Conservation (phyloP, 2,888 invertebrate genomes). For the Priocnemis perturbator region DNA sequence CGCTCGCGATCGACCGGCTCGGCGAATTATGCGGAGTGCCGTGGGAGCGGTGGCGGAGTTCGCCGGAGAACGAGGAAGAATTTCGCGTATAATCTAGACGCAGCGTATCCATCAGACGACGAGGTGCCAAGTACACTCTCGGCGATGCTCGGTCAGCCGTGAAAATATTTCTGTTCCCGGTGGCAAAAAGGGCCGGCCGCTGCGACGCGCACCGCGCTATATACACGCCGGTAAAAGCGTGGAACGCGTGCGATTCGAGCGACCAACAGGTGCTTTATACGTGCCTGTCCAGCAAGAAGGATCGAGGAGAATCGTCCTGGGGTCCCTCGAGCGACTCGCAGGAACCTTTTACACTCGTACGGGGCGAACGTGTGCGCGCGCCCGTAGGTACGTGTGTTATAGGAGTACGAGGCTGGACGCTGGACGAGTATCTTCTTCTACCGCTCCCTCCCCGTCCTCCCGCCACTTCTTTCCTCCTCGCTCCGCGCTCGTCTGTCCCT, state of each 20-base stretch:
- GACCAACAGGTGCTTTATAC: slow-evolving; percentile 62
- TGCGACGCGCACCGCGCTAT: slow-evolving; percentile 47
- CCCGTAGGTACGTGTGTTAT: slow-evolving; percentile 23
- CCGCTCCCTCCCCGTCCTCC: background rate
- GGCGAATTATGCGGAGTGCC: background rate
- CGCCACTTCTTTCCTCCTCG: background rate
- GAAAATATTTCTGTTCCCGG: slow-evolving; percentile 59
- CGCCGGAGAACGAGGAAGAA: slow-evolving; percentile 30
- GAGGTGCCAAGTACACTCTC: slow-evolving; percentile 50
- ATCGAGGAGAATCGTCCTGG: slow-evolving; percentile 57
- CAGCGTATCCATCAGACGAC: slow-evolving; percentile 41
- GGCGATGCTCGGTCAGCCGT: slow-evolving; percentile 54
- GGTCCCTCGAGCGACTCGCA: slow-evolving; percentile 46
- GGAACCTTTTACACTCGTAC: slow-evolving; percentile 1
- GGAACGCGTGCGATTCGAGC: slow-evolving; percentile 59
- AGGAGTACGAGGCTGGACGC: no score
- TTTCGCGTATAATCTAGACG: slow-evolving; percentile 41
- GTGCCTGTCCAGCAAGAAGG: slow-evolving; percentile 56
- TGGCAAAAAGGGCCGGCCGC: slow-evolving; percentile 53
- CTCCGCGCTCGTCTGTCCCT: background rate
- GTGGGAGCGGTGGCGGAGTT: background rate
- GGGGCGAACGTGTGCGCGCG: background rate
- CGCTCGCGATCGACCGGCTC: background rate
- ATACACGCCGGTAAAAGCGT: background rate
- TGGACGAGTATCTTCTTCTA: background rate